These are phyloP conservation scores for Perizoma affinitatum DNA, from an alignment of 2,888 invertebrate genomes.

Conservation along the genomic window DNA sequence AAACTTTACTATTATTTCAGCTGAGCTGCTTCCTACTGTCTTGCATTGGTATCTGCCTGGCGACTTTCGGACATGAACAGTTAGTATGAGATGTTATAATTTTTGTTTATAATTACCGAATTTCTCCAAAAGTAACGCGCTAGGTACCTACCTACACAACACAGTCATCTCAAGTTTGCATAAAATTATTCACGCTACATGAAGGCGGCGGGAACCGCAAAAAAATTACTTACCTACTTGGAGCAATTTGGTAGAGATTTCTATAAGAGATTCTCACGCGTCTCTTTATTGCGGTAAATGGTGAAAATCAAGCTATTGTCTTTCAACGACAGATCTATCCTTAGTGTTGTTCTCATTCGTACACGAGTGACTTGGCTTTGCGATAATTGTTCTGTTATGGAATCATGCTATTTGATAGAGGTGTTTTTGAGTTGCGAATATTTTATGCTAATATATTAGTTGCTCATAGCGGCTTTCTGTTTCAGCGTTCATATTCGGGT, in stretches of 20 bases:
- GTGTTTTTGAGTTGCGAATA: conserved; percentile 33
- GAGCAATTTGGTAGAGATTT: conserved; percentile 72
- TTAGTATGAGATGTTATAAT: conserved; percentile 61
- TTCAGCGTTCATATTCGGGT: conserved; percentile 84
- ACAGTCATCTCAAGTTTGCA: conserved; percentile 23
- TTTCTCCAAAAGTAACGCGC: conserved; percentile 30
- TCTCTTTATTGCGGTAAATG: conserved; percentile 72
- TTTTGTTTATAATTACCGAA: conserved; percentile 27
- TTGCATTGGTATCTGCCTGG: conserved; percentile 74
- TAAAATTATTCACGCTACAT: conserved; percentile 48
- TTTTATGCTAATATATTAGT: conserved; percentile 3
- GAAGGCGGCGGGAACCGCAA: conserved; percentile 58
- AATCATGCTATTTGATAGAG: conserved; percentile 33
- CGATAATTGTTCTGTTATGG: conserved; percentile 53
- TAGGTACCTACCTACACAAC: background rate
- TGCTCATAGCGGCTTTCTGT: conserved; percentile 45
- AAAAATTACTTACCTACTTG: conserved; percentile 51
- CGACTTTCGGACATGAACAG: conserved; percentile 82
- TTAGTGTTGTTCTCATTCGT: conserved; percentile 63
- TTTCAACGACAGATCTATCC: conserved; percentile 56
- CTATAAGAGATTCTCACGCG: conserved; percentile 74
- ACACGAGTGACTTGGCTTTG: conserved; percentile 61
- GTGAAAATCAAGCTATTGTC: conserved; percentile 76
- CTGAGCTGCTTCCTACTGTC: conserved; percentile 75
- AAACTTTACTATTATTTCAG: conserved; percentile 68